Base-by-base conservation (phyloP, 2,888 invertebrate species). In the Leptura quadrifasciata region DNA sequence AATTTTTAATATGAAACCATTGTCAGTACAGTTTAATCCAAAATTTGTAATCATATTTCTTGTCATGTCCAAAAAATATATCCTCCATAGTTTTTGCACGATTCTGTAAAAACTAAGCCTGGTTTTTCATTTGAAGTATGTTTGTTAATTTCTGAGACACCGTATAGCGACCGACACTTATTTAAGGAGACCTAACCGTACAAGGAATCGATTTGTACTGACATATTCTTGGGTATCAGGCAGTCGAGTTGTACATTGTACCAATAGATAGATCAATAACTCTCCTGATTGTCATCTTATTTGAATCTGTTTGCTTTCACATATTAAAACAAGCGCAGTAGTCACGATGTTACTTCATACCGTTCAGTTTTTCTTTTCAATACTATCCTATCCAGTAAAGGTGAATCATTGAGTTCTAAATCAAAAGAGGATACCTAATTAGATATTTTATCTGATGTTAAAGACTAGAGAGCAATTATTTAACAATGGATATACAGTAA, bases 201-300 rank as follows among this genome's bases (percentile, higher is more conserved):
- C 47, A 47, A 47, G 47, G 47, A 47, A 47, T 39, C 47, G 47
- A 15, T n/a, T 47, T 47, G 47, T 47, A n/a, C 47, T n/a, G 15
- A 47, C n/a, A n/a, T 47, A 47, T 47, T 12, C 39, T 39, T 39
- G 39, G 15, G 47, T 47, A 47, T 47, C 47, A n/a, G 47, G 47
- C 47, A 47, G 17, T 47, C 47, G 47, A n/a, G 15, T 47, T n/a
- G 60, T n/a, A 60, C 20, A 27, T 12, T 60, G 47, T 52, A 54
- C 69, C 69, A 67, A 70, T 74, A 69, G 63, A 75, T 69, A 72
- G 63, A 72, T 71, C 72, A 72, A 67, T 74, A 72, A 74, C 60
- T 74, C 69, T 64, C 72, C 64, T 24, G 68, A 70, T 67, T 74
- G 76, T 76, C 76, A 76, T 76, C 72, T 47, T 60, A 75, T 72